Evolutionary conservation across 2,797 vertebrate species (phyloP).

Genomic region (Distichodus sexfasciatus): DNA sequence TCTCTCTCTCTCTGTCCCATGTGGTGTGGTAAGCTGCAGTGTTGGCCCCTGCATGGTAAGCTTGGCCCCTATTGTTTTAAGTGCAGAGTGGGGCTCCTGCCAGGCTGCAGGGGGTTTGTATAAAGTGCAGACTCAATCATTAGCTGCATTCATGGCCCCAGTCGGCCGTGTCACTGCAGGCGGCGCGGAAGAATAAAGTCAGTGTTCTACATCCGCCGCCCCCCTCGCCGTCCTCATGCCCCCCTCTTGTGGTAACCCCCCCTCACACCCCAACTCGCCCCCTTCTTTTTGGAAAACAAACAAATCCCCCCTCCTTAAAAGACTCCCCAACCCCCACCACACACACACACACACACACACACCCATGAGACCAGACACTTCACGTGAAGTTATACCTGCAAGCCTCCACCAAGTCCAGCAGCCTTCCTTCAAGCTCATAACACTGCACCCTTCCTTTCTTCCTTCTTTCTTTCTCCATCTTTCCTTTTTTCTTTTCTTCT

Average conservation of each 20-base stretch:
- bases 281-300: conserved; percentile 51
- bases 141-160: conserved; percentile 55
- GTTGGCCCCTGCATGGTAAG: conserved; percentile 51
- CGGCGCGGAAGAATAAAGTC: conserved; percentile 55
- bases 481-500: too few species aligned
- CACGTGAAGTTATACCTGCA: too few species aligned
- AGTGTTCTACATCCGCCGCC: conserved; percentile 54
- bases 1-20: conserved; percentile 27
- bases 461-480: too few species aligned
- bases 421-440: too few species aligned
- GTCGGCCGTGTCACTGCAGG: conserved; percentile 53
- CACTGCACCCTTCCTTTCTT: too few species aligned
- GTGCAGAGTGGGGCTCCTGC: conserved; percentile 46
- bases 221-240: conserved; percentile 41
- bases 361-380: too few species aligned
- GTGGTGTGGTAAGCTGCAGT: conserved; percentile 37
- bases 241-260: conserved; percentile 46
- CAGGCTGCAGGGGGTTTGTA: conserved; percentile 57
- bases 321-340: not conserved
- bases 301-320: conserved; percentile 33
- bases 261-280: too few species aligned
- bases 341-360: too few species aligned
- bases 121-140: conserved; percentile 64
- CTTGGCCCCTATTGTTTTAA: conserved; percentile 60
- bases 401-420: too few species aligned